Evolutionary conservation across 2,113 vertebrate genomes (phyloP), one percentile per base, ranked within the genome.

Genomic region (Aldabrachelys gigantea): DNA sequence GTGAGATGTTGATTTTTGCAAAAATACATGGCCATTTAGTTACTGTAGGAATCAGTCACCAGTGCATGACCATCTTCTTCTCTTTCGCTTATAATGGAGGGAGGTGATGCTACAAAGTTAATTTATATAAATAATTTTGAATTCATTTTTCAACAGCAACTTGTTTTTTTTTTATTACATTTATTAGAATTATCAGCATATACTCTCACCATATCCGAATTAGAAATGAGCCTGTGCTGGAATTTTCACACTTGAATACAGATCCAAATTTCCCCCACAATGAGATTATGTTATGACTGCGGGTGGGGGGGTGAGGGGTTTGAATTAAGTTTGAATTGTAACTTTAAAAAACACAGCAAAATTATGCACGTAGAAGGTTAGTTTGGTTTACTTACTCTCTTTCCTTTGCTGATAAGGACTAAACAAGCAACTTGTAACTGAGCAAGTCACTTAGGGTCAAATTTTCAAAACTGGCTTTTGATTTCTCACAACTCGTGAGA

Each of bases 81-180:
- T 78, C 4, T 62, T 89, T 93, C 50, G 59, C 92, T 19, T n/a
- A 41, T 89, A 84, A 84, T 87, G 83, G 96, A 88, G 31, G 50
- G 10, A 21, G 10, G 88, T 94, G 47, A 92, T 83, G 24, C 35
- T 47, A 89, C 38, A 50, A 93, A 31, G 38, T 10, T 88, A 85
- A n/a, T 90, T 95, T 89, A 81, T 88, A 88, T 56, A 95, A 97
- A 84, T 6, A 93, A 75, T 80, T 69, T 6, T 72, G 27, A 92
- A 57, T 80, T 92, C 89, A 11, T 59, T 72, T 93, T 95, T 90
- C 44, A 85, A 69, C 7, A 38, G 53, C 24, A 87, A 89, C n/a
- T 27, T n/a, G n/a, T n/a, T 57, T 57, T 57, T 3, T 2, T 22
- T 19, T 82, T 94, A 80, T 3, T 65, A 35, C 16, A 65, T n/a